Evolutionary conservation across 2,113 vertebrate species (phyloP).

Genomic region (Isichthys henryi): DNA sequence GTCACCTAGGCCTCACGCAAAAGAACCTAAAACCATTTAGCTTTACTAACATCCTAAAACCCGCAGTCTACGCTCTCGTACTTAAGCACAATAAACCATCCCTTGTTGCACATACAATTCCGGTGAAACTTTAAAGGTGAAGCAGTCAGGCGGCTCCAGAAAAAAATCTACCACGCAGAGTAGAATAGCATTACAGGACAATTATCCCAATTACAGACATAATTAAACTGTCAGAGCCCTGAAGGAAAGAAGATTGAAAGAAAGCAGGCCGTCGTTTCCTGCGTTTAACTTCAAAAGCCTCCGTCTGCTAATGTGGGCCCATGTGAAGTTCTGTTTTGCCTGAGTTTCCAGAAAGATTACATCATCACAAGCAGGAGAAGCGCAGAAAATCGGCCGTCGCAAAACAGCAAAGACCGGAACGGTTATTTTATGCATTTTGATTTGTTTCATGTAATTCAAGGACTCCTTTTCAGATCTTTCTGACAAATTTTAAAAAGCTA

Average conservation of each 20-base stretch:
- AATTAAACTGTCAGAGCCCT: background rate
- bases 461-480: background rate
- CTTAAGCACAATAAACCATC: background rate
- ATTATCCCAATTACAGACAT: conserved; percentile 2
- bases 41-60: background rate
- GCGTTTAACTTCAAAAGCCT: conserved; percentile 1
- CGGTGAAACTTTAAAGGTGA: background rate
- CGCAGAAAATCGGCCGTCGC: background rate
- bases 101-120: background rate
- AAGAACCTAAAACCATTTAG: background rate
- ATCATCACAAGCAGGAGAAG: background rate
- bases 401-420: background rate
- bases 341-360: background rate
- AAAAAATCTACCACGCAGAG: background rate
- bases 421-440: background rate
- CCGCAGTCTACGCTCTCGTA: background rate
- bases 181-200: background rate
- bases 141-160: background rate
- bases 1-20: background rate
- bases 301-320: background rate
- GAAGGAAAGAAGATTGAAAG: background rate
- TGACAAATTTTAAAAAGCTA: background rate
- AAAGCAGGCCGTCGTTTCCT: background rate
- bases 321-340: background rate
- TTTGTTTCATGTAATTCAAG: background rate